phyloP scores from a whole-genome alignment of 2,113 vertebrate species.

The Podarcis cretensis region DNA sequence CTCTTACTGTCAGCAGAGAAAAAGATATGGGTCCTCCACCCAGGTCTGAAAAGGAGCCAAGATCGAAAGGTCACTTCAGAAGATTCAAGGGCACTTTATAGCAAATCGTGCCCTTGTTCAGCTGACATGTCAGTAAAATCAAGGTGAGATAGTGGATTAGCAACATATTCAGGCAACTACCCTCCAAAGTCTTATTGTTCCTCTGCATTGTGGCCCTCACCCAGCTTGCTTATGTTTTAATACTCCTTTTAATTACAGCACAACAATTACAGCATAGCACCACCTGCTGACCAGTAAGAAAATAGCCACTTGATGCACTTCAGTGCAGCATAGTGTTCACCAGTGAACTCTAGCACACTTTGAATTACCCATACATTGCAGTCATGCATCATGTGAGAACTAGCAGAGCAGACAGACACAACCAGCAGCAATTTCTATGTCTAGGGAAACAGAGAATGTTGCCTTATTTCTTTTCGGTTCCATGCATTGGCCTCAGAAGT shows the following conservation, averaged over 20 bases:
- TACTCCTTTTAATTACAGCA: neutral
- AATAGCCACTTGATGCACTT: neutral
- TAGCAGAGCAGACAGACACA: neutral
- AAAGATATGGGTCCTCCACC: neutral
- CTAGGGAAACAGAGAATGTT: neutral
- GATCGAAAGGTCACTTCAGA: neutral
- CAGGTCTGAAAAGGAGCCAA: neutral
- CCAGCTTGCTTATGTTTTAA: neutral
- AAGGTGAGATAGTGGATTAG: neutral
- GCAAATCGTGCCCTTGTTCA: neutral
- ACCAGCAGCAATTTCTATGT: neutral
- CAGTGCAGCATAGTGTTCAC: neutral
- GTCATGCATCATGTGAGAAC: neutral
- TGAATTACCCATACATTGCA: neutral
- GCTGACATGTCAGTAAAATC: neutral
- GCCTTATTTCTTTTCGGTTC: neutral
- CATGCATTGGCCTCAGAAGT: too few species aligned
- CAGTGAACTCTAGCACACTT: neutral
- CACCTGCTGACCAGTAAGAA: neutral
- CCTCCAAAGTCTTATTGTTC: neutral
- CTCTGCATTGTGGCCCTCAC: neutral
- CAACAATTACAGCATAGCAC: neutral
- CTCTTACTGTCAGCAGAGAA: neutral
- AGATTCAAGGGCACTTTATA: neutral
- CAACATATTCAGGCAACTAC: neutral